Percentiles rank a stretch among this genome's conserved stretches.
Evolutionary conservation across 2,113 vertebrate genomes (phyloP).

Genomic region (Nannospalax galili): DNA sequence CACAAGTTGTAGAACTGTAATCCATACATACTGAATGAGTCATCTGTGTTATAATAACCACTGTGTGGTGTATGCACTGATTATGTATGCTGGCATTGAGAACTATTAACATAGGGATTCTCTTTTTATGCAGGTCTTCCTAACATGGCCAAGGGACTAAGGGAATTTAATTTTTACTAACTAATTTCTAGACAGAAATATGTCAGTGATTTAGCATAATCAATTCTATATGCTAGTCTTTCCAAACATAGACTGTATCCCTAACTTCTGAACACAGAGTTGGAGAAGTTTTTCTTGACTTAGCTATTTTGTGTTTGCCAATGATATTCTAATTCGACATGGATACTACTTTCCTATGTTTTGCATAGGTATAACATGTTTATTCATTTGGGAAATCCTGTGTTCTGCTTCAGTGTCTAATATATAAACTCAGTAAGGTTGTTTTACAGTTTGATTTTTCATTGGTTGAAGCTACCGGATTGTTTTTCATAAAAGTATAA

Average conservation of each 20-base stretch:
- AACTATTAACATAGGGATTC: background rate
- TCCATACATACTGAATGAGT: background rate
- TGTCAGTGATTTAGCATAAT: constrained; percentile 8
- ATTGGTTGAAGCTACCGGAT: background rate
- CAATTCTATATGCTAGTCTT: background rate
- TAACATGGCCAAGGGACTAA: background rate
- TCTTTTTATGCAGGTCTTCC: background rate
- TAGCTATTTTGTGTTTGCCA: background rate
- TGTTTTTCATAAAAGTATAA: background rate
- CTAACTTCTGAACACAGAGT: background rate
- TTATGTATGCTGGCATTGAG: background rate
- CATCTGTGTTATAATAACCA: background rate
- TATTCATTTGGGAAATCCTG: background rate
- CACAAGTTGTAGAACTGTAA: background rate
- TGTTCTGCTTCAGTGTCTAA: background rate
- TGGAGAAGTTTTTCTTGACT: background rate
- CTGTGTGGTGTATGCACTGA: background rate
- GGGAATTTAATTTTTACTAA: background rate
- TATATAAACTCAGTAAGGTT: background rate
- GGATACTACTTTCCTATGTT: background rate
- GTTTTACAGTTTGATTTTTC: background rate
- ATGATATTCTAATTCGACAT: background rate
- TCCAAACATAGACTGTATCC: background rate
- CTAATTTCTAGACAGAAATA: constrained; percentile 19
- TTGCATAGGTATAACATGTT: background rate